Evolutionary conservation across 2,888 invertebrate species (phyloP).

Genomic region (Cheilosia grossa): DNA sequence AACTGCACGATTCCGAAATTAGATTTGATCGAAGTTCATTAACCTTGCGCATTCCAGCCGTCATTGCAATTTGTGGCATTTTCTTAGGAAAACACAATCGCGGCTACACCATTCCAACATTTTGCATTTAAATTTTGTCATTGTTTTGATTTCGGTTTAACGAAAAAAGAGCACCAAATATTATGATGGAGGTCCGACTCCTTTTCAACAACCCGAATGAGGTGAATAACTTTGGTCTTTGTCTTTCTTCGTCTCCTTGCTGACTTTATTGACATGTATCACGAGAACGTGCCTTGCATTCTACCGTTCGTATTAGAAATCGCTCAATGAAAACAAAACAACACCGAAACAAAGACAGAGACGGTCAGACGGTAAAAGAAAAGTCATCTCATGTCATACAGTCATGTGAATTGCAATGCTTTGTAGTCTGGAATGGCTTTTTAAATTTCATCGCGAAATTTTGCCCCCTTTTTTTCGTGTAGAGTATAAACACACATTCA

Average conservation of each 20-base stretch:
- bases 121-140: slow-evolving; percentile 39
- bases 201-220: slow-evolving; percentile 33
- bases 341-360: slow-evolving; percentile 5
- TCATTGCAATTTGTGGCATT: slow-evolving; percentile 26
- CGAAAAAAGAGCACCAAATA: slow-evolving; percentile 11
- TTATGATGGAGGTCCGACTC: neutral
- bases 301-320: slow-evolving; percentile 51
- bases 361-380: neutral
- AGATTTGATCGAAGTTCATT: neutral
- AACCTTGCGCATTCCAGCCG: slow-evolving; percentile 1
- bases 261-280: slow-evolving; percentile 70
- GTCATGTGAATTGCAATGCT: slow-evolving; percentile 28
- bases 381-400: slow-evolving; percentile 8
- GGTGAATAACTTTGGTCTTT: slow-evolving; percentile 59
- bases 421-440: slow-evolving; percentile 6
- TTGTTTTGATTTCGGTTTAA: slow-evolving; percentile 16
- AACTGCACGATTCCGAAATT: neutral
- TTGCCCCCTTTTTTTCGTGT: neutral
- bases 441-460: slow-evolving; percentile 6
- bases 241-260: slow-evolving; percentile 14
- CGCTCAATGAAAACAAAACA: slow-evolving; percentile 38
- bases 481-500: neutral
- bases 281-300: slow-evolving; percentile 65
- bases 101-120: slow-evolving; percentile 3
- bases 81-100: slow-evolving; percentile 19